Percentiles rank a stretch among this genome's conserved stretches.
These are phyloP conservation scores for Phortica magna DNA, from an alignment of 2,888 invertebrate species.

Conservation along the genomic window DNA sequence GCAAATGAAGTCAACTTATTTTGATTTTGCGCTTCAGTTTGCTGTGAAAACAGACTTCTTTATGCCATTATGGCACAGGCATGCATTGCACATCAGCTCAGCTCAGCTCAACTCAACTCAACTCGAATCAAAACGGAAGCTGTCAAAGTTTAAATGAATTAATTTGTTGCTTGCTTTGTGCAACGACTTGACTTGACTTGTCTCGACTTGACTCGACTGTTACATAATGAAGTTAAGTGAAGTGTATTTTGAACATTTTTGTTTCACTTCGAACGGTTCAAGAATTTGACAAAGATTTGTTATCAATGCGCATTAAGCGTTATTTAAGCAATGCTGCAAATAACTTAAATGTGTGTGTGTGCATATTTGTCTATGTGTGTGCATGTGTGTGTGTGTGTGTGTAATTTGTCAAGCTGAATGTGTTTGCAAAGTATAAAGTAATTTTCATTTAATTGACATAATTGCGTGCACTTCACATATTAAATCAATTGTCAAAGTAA, in stretches of 20 bases:
- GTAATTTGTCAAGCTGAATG: constrained; percentile 48
- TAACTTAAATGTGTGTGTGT: background rate
- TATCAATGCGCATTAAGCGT: constrained; percentile 13
- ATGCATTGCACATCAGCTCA: no score
- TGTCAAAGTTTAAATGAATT: constrained; percentile 40
- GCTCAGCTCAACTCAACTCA: background rate
- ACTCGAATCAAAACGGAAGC: background rate
- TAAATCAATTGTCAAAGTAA: constrained; percentile 65
- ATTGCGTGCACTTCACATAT: constrained; percentile 70
- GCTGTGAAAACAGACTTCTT: background rate
- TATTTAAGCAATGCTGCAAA: background rate
- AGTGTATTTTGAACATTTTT: constrained; percentile 55
- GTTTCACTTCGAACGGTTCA: background rate
- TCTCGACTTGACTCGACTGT: constrained; percentile 36
- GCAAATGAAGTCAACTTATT: background rate
- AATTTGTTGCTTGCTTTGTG: constrained; percentile 42
- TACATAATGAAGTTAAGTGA: constrained; percentile 44
- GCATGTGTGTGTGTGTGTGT: constrained; percentile 32
- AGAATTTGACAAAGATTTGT: constrained; percentile 29
- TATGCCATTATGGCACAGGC: background rate
- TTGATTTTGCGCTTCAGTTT: background rate
- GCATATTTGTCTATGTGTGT: constrained; percentile 3
- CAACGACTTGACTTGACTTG: no score
- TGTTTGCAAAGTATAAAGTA: constrained; percentile 60
- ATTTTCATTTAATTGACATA: constrained; percentile 71